These are phyloP conservation scores for Ooceraea biroi DNA, from an alignment of 1,140 invertebrate species.

Conservation along the genomic window DNA sequence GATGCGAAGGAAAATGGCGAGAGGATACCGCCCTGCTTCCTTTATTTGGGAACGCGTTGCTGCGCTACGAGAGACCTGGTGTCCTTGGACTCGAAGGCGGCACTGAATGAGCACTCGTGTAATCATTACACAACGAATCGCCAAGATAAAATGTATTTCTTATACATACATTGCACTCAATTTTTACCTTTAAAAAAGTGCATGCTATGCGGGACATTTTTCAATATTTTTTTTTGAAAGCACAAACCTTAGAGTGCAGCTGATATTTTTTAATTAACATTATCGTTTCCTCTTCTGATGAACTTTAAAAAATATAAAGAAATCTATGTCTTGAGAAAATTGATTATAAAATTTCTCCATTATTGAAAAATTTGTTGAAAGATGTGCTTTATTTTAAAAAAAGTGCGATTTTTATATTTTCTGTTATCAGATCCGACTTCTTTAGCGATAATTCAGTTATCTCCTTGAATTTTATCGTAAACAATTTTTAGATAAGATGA, in stretches of 20 bases:
- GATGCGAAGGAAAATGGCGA: conserved; percentile 56
- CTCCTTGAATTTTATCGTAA: conserved; percentile 4
- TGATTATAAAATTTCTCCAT: neutral
- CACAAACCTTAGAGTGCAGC: too few species aligned
- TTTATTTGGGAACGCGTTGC: conserved; percentile 77
- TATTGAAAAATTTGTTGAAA: neutral
- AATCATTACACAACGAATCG: conserved; percentile 72
- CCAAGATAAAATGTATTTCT: neutral
- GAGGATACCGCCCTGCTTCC: conserved; percentile 68
- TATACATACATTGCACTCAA: neutral
- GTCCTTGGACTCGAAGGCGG: conserved; percentile 80
- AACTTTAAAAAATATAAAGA: too few species aligned
- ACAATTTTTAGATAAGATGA: conserved; percentile 7
- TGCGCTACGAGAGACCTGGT: conserved; percentile 71
- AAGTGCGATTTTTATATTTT: neutral
- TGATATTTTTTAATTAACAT: too few species aligned
- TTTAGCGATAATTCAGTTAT: conserved; percentile 16
- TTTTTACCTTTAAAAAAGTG: neutral
- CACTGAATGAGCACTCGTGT: conserved; percentile 67
- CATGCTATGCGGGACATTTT: neutral
- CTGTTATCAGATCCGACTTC: neutral
- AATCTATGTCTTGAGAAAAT: too few species aligned
- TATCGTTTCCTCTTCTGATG: too few species aligned
- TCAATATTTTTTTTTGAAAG: neutral
- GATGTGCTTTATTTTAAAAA: neutral